Conservation (phyloP, 2,888 invertebrate genomes). For the Drosophila demipolita region DNA sequence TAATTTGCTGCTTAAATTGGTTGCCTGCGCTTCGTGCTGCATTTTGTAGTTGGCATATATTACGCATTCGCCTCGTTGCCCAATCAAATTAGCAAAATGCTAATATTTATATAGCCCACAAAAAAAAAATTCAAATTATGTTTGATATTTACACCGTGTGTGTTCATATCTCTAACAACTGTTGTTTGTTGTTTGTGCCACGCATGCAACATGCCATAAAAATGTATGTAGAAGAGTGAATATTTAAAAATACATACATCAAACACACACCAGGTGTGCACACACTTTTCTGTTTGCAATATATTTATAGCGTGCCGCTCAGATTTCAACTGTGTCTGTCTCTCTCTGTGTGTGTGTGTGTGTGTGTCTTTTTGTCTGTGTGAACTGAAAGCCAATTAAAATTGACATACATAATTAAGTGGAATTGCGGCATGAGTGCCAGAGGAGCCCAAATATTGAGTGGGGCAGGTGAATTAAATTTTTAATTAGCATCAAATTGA, state of each 20-base stretch:
- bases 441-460: conserved; percentile 55
- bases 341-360: conserved; percentile 8
- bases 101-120: conserved; percentile 56
- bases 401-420: conserved; percentile 76
- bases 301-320: conserved; percentile 62
- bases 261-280: conserved; percentile 67
- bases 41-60: conserved; percentile 41
- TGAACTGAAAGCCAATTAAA: conserved; percentile 77
- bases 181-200: conserved; percentile 24
- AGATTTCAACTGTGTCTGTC: conserved; percentile 24
- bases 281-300: conserved; percentile 42
- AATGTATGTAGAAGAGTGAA: conserved; percentile 4
- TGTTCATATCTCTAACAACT: conserved; percentile 26
- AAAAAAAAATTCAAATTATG: conserved; percentile 7
- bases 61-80: conserved; percentile 49
- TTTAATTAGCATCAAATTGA: conserved; percentile 59
- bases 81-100: conserved; percentile 61
- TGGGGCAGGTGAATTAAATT: conserved; percentile 59
- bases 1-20: conserved; percentile 39
- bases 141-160: conserved; percentile 38
- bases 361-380: conserved; percentile 12
- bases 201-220: conserved; percentile 23
- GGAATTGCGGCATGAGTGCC: conserved; percentile 38
- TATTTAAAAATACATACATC: conserved; percentile 20
- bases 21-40: conserved; percentile 15